Base-by-base conservation (phyloP, 1,140 invertebrate species). In the Papilio helenus region DNA sequence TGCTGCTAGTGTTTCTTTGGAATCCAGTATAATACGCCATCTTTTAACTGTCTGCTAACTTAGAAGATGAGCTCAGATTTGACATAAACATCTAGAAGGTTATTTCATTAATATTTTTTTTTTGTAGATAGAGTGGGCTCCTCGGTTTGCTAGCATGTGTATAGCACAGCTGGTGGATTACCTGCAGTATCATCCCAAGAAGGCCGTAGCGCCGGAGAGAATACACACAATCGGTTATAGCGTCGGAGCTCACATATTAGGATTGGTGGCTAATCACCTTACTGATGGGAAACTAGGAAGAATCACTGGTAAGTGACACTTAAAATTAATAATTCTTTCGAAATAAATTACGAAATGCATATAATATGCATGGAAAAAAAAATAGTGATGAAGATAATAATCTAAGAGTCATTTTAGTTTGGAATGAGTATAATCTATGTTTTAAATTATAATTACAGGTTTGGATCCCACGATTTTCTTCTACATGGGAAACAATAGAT, bases 211-310 rank as follows among this genome's bases (percentile, higher is more conserved):
- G 34, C 97, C 97, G 0, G 96, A 97, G 85, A 95, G 96, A 71
- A 92, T 98, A 34, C 98, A 98, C 90, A 95, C 98, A 0, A 96
- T 98, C 71, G 98, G 98, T 0, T 98, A 98, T 90, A 98, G 97
- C 86, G 97, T 98, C 29, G 97, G 98, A 10, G 97, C 98, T 0
- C 97, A 98, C 84, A 98, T 98, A 68, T 96, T 97, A 29, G 98
- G 98, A 0, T 93, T 98, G 39, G 96, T 97, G 0, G 97, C 97
- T 26, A 98, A 98, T 89, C 96, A 97, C 86, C 88, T 98, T 71
- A 85, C 92, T 51, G 94, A 95, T 51, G 96, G 96, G 10, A 98
- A 97, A 91, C 92, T 98, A 42, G 97, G 97, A 71, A 95, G 97
- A 83, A 98, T 98, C 34, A 98, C 97, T 71, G 97, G 97, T 96